Evolutionary conservation across 2,113 vertebrate species (phyloP).

Genomic region (Ibidorhyncha struthersii): DNA sequence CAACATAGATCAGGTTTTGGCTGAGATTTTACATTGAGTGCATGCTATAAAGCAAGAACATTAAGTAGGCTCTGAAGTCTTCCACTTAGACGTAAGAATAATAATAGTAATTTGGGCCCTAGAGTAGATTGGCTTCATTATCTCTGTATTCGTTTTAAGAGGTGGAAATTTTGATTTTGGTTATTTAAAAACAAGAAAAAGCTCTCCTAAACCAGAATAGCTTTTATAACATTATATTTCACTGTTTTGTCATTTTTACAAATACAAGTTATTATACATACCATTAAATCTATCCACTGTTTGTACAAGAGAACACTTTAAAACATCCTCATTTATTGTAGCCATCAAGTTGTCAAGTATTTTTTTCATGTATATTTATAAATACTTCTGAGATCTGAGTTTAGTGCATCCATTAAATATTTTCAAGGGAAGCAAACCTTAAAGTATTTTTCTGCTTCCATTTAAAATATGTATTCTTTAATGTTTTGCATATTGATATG

Average conservation of each 20-base stretch:
- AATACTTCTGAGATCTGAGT: neutral
- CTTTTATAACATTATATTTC: neutral
- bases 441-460: neutral
- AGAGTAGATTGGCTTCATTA: neutral
- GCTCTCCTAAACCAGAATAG: neutral
- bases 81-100: neutral
- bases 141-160: neutral
- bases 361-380: neutral
- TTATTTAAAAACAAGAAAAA: neutral
- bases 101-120: neutral
- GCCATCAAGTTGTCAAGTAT: neutral
- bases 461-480: neutral
- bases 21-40: neutral
- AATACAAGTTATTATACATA: neutral
- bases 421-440: neutral
- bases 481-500: neutral
- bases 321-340: neutral
- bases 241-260: neutral
- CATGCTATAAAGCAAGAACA: neutral
- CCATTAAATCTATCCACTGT: neutral
- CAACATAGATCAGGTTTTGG: neutral
- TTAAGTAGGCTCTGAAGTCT: neutral
- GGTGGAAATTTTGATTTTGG: neutral
- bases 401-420: neutral
- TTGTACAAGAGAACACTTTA: neutral